A percentile compares a stretch with the other conserved stretches of the same genome.
Evolutionary conservation across 2,888 invertebrate genomes (phyloP).

Genomic region (Microplitis manilae): DNA sequence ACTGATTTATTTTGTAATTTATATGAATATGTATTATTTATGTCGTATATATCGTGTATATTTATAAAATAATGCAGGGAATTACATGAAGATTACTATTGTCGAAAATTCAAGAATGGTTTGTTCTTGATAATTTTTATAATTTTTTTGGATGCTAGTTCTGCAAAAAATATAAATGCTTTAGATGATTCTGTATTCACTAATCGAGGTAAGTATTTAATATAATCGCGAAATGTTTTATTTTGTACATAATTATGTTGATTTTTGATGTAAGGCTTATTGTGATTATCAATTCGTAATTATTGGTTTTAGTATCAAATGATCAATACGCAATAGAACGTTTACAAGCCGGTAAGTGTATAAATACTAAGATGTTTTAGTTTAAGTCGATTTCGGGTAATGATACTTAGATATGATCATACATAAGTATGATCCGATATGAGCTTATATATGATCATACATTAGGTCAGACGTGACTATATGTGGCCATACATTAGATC

Average conservation of each 20-base stretch:
- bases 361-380: neutral
- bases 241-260: neutral
- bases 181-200: neutral
- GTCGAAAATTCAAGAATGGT: neutral
- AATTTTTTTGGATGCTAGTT: neutral
- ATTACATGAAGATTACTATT: no score
- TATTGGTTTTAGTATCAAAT: neutral
- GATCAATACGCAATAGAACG: neutral
- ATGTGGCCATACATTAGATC: no score
- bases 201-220: neutral
- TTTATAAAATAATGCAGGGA: no score
- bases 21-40: no score
- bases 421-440: no score
- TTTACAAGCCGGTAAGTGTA: neutral
- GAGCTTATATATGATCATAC: no score
- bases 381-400: neutral
- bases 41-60: no score
- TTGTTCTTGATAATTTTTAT: neutral
- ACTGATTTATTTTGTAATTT: no score
- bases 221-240: neutral
- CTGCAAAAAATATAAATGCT: neutral
- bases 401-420: neutral
- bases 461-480: no score
- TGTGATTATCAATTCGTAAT: neutral
- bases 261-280: neutral